Base-by-base conservation (phyloP, 2,888 invertebrate species). In the Troides aeacus region DNA sequence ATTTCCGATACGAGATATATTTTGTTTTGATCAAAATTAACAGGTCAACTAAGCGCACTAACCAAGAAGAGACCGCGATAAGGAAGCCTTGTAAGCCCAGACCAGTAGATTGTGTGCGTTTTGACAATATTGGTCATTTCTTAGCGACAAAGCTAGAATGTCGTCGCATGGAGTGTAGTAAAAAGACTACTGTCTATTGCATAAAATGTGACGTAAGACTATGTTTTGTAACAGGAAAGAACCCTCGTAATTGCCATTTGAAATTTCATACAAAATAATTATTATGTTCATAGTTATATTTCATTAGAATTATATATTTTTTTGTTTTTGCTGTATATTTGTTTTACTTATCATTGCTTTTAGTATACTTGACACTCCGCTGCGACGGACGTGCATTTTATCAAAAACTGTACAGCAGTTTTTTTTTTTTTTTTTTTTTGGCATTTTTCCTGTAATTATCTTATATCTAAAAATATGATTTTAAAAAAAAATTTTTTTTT, bases 101-200 rank as follows among this genome's bases (percentile, higher is more conserved):
- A 21, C 58, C 65, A 42, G 21, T 65, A 23, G 24, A 42, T 23
- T 42, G 17, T 23, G 21, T 59, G 24, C 62, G 64, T 23, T 69
- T 58, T 60, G 68, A 68, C 63, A 68, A 68, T 50, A 50, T 68
- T 59, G 64, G 68, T 50, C 64, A 68, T 59, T 68, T 68, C 23
- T 50, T 60, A 50, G 53, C 64, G 59, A 64, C 60, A 3, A 68
- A 59, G n/a, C 59, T 59, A 64, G 64, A 68, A 59, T 59, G 69
- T 53, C 64, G 69, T 36, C 64, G 69, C 69, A 69, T 53, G 61
- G 53, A 53, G 56, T 69, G 64, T 18, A 53, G 56, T 61, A 69
- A 69, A 61, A 56, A 62, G 30, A 69, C 60, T 60, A 60, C 60
- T 60, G 60, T 60, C 30, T 60, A 30, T 17, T 63, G 63, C 56